phyloP scores from a whole-genome alignment of 2,797 vertebrate species.

The Cetoscarus ocellatus region DNA sequence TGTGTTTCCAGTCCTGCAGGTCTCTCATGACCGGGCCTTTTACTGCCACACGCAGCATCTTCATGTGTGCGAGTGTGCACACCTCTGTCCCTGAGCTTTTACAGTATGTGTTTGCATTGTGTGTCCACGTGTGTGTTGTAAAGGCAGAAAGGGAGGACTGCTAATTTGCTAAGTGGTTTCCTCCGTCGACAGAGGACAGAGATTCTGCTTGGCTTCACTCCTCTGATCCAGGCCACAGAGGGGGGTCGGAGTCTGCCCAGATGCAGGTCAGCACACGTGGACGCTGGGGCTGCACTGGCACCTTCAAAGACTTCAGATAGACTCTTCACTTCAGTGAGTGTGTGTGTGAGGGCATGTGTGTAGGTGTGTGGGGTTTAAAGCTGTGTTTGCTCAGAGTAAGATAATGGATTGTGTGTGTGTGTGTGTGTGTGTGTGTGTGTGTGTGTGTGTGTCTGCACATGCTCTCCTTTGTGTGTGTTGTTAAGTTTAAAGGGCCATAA shows the following conservation, averaged over 20 bases:
- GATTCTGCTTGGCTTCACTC: conserved; percentile 68
- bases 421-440: conserved; percentile 13
- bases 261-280: conserved; percentile 25
- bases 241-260: conserved; percentile 48
- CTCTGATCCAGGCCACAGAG: conserved; percentile 57
- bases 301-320: conserved; percentile 55
- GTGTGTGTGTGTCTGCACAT: conserved; percentile 3
- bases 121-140: conserved; percentile 38
- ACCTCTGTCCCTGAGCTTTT: conserved; percentile 24
- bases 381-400: conserved; percentile 18
- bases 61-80: conserved; percentile 25
- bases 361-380: conserved; percentile 19
- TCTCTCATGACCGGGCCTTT: conserved; percentile 56
- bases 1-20: conserved; percentile 39
- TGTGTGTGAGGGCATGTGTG: conserved; percentile 12
- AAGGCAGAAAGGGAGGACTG: conserved; percentile 43
- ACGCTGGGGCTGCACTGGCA: conserved; percentile 20
- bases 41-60: conserved; percentile 24
- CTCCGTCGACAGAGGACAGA: conserved; percentile 62
- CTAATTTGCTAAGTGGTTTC: conserved; percentile 75
- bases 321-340: conserved; percentile 32
- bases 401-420: conserved; percentile 39
- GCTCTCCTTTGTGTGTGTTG: conserved; percentile 19
- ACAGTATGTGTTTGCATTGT: conserved; percentile 17
- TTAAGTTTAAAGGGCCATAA: conserved; percentile 49